These are phyloP conservation scores for Urocolius indicus DNA, from an alignment of 2,113 vertebrate genomes.

Conservation along the genomic window DNA sequence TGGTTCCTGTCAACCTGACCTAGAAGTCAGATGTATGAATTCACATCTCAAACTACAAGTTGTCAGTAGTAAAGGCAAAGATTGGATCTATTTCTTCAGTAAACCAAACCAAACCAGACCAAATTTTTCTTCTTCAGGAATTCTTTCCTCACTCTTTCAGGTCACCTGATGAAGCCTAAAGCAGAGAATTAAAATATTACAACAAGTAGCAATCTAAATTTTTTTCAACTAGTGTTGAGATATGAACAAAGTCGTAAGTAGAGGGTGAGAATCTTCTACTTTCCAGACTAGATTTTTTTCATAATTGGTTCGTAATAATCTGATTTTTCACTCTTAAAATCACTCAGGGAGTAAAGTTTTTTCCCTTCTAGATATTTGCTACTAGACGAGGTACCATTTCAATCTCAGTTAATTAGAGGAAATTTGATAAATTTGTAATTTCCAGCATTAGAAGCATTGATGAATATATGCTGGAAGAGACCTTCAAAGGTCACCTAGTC, in stretches of 20 bases:
- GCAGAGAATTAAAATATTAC: background rate
- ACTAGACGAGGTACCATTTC: background rate
- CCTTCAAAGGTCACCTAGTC: background rate
- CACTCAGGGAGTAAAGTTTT: background rate
- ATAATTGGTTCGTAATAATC: background rate
- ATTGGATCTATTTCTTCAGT: background rate
- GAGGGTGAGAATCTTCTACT: background rate
- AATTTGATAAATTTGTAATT: background rate
- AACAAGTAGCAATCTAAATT: background rate
- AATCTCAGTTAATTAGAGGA: background rate
- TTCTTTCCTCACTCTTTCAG: background rate
- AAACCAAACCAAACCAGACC: background rate
- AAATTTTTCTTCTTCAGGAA: background rate
- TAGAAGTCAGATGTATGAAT: background rate
- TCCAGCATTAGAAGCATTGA: background rate
- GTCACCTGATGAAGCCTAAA: background rate
- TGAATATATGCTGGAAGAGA: background rate
- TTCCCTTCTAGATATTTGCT: background rate
- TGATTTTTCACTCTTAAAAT: background rate
- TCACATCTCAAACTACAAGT: background rate
- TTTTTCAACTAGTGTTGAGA: background rate
- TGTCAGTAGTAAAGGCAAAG: background rate
- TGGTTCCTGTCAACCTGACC: background rate
- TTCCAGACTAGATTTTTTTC: background rate
- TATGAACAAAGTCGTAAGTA: background rate